phyloP scores from a whole-genome alignment of 2,113 vertebrate species.

The Petrocephalus zakoni region DNA sequence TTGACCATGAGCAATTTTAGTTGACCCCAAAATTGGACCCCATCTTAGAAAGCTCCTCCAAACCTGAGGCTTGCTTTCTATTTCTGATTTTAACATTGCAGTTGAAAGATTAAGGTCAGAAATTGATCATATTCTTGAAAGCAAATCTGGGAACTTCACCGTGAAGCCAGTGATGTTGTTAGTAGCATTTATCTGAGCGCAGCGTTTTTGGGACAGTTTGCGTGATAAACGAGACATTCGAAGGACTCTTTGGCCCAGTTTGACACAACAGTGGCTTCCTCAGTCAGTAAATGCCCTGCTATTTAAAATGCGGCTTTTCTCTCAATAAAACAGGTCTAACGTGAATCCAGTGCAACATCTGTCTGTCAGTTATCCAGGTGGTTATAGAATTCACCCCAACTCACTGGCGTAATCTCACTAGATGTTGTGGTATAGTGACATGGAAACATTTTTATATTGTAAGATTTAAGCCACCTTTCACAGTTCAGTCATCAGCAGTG shows the following conservation, averaged over 20 bases:
- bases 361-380: neutral
- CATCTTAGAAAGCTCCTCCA: neutral
- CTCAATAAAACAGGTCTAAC: neutral
- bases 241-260: neutral
- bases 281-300: neutral
- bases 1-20: neutral
- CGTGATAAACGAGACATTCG: neutral
- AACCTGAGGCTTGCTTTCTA: neutral
- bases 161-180: neutral
- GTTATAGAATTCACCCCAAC: slow-evolving; percentile 49
- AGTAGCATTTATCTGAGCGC: neutral
- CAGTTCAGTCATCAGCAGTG: slow-evolving; percentile 20
- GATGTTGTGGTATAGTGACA: slow-evolving; percentile 41
- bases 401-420: slow-evolving; percentile 47
- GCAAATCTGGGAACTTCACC: neutral
- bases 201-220: neutral
- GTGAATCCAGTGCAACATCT: neutral
- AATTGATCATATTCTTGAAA: neutral
- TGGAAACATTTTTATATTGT: slow-evolving; percentile 33
- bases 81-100: neutral
- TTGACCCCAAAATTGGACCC: neutral
- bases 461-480: slow-evolving; percentile 31
- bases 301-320: neutral
- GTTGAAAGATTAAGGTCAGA: neutral
- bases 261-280: neutral